These are phyloP conservation scores for Fragum whitleyi DNA, from an alignment of 2,888 invertebrate species.

Conservation along the genomic window DNA sequence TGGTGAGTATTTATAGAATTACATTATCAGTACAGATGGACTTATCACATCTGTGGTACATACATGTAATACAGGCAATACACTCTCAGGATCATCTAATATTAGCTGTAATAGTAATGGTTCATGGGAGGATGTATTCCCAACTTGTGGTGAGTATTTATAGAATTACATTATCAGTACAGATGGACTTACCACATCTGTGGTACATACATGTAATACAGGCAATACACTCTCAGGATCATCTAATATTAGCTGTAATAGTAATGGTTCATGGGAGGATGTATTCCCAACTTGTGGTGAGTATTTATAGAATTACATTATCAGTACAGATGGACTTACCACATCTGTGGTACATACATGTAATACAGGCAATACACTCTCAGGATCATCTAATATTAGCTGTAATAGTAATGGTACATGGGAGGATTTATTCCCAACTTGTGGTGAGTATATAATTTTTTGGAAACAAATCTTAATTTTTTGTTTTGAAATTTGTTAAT, in stretches of 20 bases:
- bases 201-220: slow-evolving; percentile 41
- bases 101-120: slow-evolving; percentile 44
- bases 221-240: slow-evolving; percentile 47
- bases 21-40: slow-evolving; percentile 42
- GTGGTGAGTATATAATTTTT: slow-evolving; percentile 46
- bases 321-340: slow-evolving; percentile 36
- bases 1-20: slow-evolving; percentile 40
- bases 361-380: slow-evolving; percentile 42
- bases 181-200: slow-evolving; percentile 36
- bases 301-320: slow-evolving; percentile 8
- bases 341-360: slow-evolving; percentile 45
- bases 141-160: slow-evolving; percentile 50
- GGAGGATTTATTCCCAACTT: slow-evolving; percentile 38
- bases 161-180: slow-evolving; percentile 27
- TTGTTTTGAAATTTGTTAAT: no score
- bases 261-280: slow-evolving; percentile 45
- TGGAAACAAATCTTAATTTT: no score
- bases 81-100: slow-evolving; percentile 32
- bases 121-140: slow-evolving; percentile 37
- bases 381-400: slow-evolving; percentile 24
- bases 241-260: slow-evolving; percentile 29
- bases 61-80: slow-evolving; percentile 46
- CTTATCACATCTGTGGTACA: slow-evolving; percentile 30
- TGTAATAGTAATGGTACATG: slow-evolving; percentile 51
- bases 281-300: slow-evolving; percentile 51